A percentile compares a stretch with the other conserved stretches of the same genome.
Evolutionary conservation across 2,888 invertebrate species (phyloP).

Genomic region (Frankliniella fusca): DNA sequence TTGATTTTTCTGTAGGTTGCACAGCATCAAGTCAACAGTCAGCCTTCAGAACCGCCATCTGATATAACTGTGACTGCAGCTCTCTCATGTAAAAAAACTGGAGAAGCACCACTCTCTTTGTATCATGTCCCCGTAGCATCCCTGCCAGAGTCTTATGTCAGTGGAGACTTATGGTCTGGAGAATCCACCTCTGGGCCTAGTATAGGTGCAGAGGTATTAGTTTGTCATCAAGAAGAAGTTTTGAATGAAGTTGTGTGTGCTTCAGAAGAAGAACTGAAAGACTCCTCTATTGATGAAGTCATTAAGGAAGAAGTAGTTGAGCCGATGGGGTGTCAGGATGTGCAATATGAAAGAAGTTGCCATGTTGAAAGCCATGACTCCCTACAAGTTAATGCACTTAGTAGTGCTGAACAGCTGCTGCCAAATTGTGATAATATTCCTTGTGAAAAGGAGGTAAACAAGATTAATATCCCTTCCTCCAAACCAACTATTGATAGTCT

Average conservation of each 20-base stretch:
- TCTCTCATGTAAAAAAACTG: too few relatives aligned
- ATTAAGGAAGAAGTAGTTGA: not conserved
- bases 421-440: not conserved
- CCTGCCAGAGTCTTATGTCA: not conserved
- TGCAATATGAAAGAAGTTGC: not conserved
- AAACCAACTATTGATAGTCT: not conserved
- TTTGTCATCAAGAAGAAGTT: conserved; percentile 15
- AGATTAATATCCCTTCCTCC: not conserved
- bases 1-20: too few relatives aligned
- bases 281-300: not conserved
- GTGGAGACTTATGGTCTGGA: not conserved
- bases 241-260: conserved; percentile 12
- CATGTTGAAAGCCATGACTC: not conserved
- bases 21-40: too few relatives aligned
- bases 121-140: not conserved
- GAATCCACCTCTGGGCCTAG: not conserved
- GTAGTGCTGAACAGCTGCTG: not conserved
- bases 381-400: not conserved
- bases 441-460: not conserved
- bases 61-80: too few relatives aligned
- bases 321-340: not conserved
- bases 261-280: not conserved
- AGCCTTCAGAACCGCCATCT: too few relatives aligned
- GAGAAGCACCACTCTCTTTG: too few relatives aligned
- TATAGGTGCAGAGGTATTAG: not conserved